A percentile compares a stretch with the other conserved stretches of the same genome.
Evolutionary conservation across 1,140 invertebrate species (phyloP).

Genomic region (Trichonephila clavata): DNA sequence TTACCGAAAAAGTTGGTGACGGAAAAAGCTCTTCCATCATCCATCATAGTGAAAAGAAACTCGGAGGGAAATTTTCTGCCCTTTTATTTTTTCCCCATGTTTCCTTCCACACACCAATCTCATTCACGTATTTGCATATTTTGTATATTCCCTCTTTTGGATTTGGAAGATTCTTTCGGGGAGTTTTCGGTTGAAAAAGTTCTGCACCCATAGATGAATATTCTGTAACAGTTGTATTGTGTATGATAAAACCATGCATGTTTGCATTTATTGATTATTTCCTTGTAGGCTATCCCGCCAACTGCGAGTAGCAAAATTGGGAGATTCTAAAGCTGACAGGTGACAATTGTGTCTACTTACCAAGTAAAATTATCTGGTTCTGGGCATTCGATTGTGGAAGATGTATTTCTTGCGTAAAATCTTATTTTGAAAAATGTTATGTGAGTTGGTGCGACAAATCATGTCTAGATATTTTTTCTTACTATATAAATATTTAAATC

Average conservation of each 20-base stretch:
- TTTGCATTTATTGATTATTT: conserved; percentile 5
- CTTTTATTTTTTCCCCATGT: not conserved
- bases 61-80: not conserved
- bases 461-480: no score
- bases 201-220: conserved; percentile 12
- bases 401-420: not conserved
- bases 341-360: not conserved
- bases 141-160: conserved; percentile 44
- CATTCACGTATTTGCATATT: conserved; percentile 64
- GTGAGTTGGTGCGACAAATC: no score
- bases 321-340: not conserved
- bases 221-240: not conserved
- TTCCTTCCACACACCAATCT: conserved; percentile 37
- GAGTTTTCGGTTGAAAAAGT: conserved; percentile 39
- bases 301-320: not conserved
- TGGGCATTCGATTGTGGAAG: not conserved
- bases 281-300: not conserved
- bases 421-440: no score
- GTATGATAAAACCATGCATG: not conserved
- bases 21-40: conserved; percentile 57
- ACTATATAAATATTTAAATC: no score
- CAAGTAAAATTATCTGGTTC: not conserved
- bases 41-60: conserved; percentile 50
- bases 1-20: conserved; percentile 66
- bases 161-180: conserved; percentile 6